Percentiles rank a stretch among this genome's conserved stretches.
Evolutionary conservation across 2,888 invertebrate genomes (phyloP).

Genomic region (Brachypalpus laphriformis): DNA sequence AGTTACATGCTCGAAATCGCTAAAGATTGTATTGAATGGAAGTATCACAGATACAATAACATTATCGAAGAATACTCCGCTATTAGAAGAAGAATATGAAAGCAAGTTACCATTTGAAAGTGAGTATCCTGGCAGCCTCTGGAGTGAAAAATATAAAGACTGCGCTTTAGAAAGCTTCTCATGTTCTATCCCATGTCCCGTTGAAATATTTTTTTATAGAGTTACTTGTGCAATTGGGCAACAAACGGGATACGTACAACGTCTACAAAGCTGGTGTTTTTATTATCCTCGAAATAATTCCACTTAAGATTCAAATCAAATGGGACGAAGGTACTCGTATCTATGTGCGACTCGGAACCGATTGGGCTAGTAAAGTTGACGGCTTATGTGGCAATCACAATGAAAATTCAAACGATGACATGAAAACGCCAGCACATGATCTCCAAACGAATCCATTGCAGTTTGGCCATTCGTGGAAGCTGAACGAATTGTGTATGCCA

Average conservation of each 20-base stretch:
- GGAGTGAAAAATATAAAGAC: too few relatives aligned
- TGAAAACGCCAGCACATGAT: constrained; percentile 92
- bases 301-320: constrained; percentile 90
- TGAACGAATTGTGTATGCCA: constrained; percentile 88
- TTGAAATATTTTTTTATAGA: constrained; percentile 75
- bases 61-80: constrained; percentile 83
- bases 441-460: constrained; percentile 89
- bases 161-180: too few relatives aligned
- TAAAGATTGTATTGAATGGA: constrained; percentile 87
- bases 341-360: constrained; percentile 90
- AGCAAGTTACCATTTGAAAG: constrained; percentile 80
- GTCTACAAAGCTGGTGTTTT: constrained; percentile 87
- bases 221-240: constrained; percentile 78
- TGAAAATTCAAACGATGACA: constrained; percentile 92
- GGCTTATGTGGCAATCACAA: constrained; percentile 97
- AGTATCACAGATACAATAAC: constrained; percentile 86
- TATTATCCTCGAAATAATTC: constrained; percentile 90
- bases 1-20: constrained; percentile 93
- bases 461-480: constrained; percentile 95
- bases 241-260: constrained; percentile 79
- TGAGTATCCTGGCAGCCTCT: constrained; percentile 76
- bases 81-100: constrained; percentile 77
- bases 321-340: constrained; percentile 94
- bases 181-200: too few relatives aligned
- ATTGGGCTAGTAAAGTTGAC: constrained; percentile 91